phyloP scores from a whole-genome alignment of 2,113 vertebrate species.

The Rhegmatorhina hoffmannsi region DNA sequence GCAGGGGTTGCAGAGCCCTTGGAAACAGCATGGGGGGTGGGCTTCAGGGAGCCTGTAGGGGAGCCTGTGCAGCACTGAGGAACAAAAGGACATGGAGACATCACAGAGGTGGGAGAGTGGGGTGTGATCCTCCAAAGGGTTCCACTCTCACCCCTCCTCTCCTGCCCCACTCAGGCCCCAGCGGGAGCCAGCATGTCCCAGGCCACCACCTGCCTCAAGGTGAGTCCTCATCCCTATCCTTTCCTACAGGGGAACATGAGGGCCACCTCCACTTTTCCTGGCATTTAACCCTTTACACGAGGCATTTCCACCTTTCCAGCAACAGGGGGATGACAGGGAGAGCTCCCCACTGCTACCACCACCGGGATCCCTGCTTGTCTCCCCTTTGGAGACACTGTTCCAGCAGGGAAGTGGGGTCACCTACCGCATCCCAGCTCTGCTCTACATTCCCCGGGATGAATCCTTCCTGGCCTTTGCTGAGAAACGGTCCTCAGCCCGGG shows the following conservation, averaged over 20 bases:
- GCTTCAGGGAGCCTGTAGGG: not conserved
- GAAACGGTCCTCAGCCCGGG: slow-evolving; percentile 77
- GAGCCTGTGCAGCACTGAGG: not conserved
- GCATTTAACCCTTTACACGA: not conserved
- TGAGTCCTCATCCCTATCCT: not conserved
- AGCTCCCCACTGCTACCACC: fast-evolving
- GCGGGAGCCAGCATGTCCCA: not conserved
- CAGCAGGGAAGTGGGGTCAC: slow-evolving; percentile 75
- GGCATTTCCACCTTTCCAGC: not conserved
- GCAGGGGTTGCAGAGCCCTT: not conserved
- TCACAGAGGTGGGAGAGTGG: fast-evolving
- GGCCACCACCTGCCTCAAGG: not conserved
- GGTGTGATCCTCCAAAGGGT: not conserved
- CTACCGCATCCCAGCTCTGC: slow-evolving; percentile 89
- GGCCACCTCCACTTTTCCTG: fast-evolving
- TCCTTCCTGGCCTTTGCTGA: slow-evolving; percentile 91
- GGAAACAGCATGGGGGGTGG: not conserved
- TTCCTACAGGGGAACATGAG: fast-evolving
- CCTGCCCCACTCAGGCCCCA: not conserved
- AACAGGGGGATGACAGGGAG: not conserved
- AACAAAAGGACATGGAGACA: not conserved
- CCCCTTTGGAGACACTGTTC: slow-evolving; percentile 74
- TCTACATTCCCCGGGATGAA: slow-evolving; percentile 75
- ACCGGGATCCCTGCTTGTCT: not conserved
- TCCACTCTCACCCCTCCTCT: not conserved